Evolutionary conservation across 1,140 invertebrate genomes (phyloP).

Genomic region (Drosophila micromelanica): DNA sequence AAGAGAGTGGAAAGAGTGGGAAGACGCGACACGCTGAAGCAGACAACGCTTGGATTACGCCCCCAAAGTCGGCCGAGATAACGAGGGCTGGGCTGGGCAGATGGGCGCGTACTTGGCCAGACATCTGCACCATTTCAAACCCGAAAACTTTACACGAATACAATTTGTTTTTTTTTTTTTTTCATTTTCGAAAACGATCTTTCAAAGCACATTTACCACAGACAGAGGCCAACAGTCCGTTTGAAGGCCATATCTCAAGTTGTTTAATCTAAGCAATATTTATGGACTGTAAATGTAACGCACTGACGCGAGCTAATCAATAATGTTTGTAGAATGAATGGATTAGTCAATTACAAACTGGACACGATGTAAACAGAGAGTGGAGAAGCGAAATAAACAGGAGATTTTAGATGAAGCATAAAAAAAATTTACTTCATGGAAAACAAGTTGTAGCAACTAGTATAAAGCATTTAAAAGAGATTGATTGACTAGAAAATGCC

Average conservation of each 20-base stretch:
- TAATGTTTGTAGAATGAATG: constrained; percentile 36
- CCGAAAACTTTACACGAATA: constrained; percentile 15
- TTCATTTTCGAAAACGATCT: constrained; percentile 9
- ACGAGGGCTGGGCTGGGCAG: constrained; percentile 46
- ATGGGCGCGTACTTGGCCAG: constrained; percentile 15
- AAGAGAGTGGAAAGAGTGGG: constrained; percentile 28
- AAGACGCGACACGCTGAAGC: constrained; percentile 19
- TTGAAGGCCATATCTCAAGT: constrained; percentile 32
- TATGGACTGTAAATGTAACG: constrained; percentile 28
- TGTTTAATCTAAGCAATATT: constrained; percentile 43
- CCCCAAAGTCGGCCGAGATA: constrained; percentile 20
- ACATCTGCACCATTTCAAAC: constrained; percentile 67
- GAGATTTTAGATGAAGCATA: background rate
- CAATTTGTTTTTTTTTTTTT: background rate
- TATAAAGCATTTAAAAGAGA: too few species aligned
- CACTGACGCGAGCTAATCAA: constrained; percentile 30
- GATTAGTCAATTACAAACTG: constrained; percentile 4
- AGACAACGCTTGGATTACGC: constrained; percentile 37
- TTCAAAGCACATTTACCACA: constrained; percentile 4
- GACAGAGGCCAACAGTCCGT: background rate
- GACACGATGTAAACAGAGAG: constrained; percentile 20
- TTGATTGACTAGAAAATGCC: too few species aligned
- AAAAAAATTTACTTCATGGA: constrained; percentile 19
- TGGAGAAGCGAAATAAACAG: background rate
- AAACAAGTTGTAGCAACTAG: too few species aligned